Evolutionary conservation across 2,888 invertebrate genomes (phyloP).

Genomic region (Cheilosia scutellata): DNA sequence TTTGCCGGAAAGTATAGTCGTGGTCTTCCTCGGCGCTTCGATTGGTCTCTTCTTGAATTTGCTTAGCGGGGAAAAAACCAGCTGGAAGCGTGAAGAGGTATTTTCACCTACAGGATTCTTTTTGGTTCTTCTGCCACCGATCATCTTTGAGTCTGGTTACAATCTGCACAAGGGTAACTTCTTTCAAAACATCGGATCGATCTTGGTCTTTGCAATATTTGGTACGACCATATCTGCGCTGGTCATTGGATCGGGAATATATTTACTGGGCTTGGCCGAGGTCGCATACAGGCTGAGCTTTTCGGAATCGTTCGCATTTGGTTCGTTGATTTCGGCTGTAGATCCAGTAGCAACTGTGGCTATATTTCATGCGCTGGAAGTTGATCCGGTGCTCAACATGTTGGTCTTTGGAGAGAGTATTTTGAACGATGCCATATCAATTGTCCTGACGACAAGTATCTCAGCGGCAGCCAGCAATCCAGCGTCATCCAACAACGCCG

Average conservation of each 20-base stretch:
- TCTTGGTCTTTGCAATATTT: slow-evolving; percentile 97
- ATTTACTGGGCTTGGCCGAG: slow-evolving; percentile 95
- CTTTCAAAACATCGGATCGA: slow-evolving; percentile 99
- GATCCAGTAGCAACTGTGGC: slow-evolving; percentile 99
- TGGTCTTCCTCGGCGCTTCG: slow-evolving; percentile 96
- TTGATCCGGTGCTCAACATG: slow-evolving; percentile 99
- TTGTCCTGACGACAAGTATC: slow-evolving; percentile 97
- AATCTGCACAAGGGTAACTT: slow-evolving; percentile 99
- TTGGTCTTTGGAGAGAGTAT: slow-evolving; percentile 94
- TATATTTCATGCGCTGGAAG: slow-evolving; percentile 98
- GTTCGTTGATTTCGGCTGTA: slow-evolving; percentile 97
- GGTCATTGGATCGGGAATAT: slow-evolving; percentile 98
- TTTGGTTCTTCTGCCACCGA: slow-evolving; percentile 97
- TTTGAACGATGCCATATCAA: slow-evolving; percentile 98
- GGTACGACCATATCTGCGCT: slow-evolving; percentile 99
- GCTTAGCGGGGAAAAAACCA: slow-evolving; percentile 93
- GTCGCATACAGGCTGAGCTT: slow-evolving; percentile 96
- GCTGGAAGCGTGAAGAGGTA: slow-evolving; percentile 98
- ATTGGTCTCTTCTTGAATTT: slow-evolving; percentile 96
- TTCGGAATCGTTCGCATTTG: slow-evolving; percentile 99
- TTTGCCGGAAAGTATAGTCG: slow-evolving; percentile 98
- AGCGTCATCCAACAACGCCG: slow-evolving; percentile 87
- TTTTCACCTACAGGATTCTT: slow-evolving; percentile 99
- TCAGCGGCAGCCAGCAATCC: slow-evolving; percentile 89
- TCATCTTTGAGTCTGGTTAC: slow-evolving; percentile 99